Conservation (phyloP, 2,113 vertebrate genomes). For the Scolopax mira region DNA sequence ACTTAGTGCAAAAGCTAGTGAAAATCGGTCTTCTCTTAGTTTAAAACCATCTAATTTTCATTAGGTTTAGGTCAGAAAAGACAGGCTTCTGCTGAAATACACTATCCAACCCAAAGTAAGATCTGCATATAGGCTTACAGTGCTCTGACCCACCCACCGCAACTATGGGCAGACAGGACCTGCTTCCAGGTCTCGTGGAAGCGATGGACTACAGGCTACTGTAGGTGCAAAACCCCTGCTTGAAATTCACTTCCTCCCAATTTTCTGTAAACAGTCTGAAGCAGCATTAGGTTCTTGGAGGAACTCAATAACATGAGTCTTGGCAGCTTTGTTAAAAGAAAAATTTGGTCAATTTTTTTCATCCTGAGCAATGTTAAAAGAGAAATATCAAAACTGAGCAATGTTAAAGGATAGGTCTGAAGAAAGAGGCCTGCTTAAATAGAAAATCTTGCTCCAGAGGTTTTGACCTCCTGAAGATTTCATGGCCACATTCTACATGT, state of each 20-base stretch:
- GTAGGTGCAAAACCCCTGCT: neutral
- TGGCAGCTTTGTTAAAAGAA: neutral
- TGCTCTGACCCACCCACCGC: neutral
- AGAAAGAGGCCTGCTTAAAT: neutral
- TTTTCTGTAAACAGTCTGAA: neutral
- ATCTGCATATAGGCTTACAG: neutral
- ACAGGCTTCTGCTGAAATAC: neutral
- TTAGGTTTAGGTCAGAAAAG: neutral
- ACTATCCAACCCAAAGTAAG: neutral
- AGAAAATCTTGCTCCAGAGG: neutral
- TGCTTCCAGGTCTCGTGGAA: neutral
- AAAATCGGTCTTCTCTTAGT: neutral
- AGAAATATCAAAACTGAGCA: neutral
- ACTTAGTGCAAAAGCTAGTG: neutral
- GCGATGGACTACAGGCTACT: neutral
- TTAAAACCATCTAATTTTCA: neutral
- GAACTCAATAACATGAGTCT: neutral
- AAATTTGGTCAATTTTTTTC: neutral
- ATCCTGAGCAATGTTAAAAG: neutral
- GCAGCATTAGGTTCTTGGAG: neutral
- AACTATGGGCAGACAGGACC: neutral
- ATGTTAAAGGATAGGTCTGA: neutral
- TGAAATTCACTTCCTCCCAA: neutral
- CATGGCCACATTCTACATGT: rapidly evolving
- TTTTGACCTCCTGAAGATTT: neutral